These are phyloP conservation scores for Lochmaea capreae DNA, from an alignment of 2,888 invertebrate genomes.

Conservation along the genomic window DNA sequence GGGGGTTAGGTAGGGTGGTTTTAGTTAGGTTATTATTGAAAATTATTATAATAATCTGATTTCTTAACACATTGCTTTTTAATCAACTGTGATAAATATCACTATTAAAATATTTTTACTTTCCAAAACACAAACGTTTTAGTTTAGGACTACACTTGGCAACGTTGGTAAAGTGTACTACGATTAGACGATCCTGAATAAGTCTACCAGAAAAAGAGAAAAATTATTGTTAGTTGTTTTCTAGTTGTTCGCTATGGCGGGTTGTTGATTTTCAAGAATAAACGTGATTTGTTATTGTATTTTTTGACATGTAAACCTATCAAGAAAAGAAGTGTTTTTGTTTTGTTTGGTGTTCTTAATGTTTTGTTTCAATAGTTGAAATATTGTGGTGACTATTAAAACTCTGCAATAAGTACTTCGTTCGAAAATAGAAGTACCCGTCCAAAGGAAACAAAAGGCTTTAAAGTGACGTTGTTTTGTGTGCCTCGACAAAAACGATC, in stretches of 20 bases:
- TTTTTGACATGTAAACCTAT: constrained; percentile 43
- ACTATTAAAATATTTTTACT: too few species aligned
- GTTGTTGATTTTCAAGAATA: constrained; percentile 21
- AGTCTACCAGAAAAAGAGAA: constrained; percentile 18
- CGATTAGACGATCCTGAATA: too few species aligned
- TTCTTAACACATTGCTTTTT: too few species aligned
- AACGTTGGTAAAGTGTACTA: too few species aligned
- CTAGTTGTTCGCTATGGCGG: constrained; percentile 12
- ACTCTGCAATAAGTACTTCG: constrained; percentile 20
- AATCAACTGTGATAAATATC: too few species aligned
- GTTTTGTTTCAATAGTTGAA: constrained; percentile 36
- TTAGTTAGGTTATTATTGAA: too few species aligned
- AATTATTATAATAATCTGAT: too few species aligned
- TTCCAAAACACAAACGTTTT: too few species aligned
- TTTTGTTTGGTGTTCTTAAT: constrained; percentile 41
- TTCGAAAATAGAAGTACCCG: constrained; percentile 30
- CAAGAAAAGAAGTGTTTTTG: constrained; percentile 38
- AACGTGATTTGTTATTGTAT: constrained; percentile 34
- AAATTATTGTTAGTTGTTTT: constrained; percentile 32
- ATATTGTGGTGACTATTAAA: constrained; percentile 25
- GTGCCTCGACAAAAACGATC: constrained; percentile 72
- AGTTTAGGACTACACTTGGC: too few species aligned
- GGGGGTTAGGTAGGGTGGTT: too few species aligned
- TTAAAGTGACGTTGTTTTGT: constrained; percentile 71
- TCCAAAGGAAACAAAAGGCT: constrained; percentile 49